Evolutionary conservation across 2,888 invertebrate species (phyloP).

Genomic region (Malacosoma neustria): DNA sequence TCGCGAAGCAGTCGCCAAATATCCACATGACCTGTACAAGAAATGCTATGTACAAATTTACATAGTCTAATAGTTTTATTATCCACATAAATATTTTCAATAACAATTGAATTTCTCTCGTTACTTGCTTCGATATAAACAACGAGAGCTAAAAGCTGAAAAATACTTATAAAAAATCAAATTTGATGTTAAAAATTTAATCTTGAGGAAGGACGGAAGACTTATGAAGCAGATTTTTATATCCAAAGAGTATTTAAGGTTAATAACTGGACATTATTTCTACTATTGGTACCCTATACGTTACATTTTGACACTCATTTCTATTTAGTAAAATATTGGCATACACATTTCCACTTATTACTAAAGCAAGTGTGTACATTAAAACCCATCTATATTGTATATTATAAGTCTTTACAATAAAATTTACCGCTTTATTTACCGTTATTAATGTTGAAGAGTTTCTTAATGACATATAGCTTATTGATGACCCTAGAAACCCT

Average conservation of each 20-base stretch:
- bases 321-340: conserved; percentile 37
- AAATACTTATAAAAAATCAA: background rate
- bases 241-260: conserved; percentile 33
- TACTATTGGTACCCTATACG: conserved; percentile 58
- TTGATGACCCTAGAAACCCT: background rate
- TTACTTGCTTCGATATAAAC: conserved; percentile 1
- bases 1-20: conserved; percentile 70
- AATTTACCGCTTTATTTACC: no score
- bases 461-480: background rate
- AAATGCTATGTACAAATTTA: conserved; percentile 55
- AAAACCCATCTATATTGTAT: conserved; percentile 28
- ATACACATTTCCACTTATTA: conserved; percentile 32
- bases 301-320: conserved; percentile 66
- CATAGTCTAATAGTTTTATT: conserved; percentile 11
- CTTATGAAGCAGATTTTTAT: conserved; percentile 53
- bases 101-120: background rate
- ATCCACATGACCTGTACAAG: conserved; percentile 74
- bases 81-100: background rate
- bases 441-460: background rate
- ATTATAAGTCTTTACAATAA: background rate
- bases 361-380: conserved; percentile 35
- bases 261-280: conserved; percentile 35
- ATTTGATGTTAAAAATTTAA: conserved; percentile 18
- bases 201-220: conserved; percentile 68
- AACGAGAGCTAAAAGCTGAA: conserved; percentile 15